Evolutionary conservation across 1,140 invertebrate species (phyloP).

Genomic region (Euura lappo): DNA sequence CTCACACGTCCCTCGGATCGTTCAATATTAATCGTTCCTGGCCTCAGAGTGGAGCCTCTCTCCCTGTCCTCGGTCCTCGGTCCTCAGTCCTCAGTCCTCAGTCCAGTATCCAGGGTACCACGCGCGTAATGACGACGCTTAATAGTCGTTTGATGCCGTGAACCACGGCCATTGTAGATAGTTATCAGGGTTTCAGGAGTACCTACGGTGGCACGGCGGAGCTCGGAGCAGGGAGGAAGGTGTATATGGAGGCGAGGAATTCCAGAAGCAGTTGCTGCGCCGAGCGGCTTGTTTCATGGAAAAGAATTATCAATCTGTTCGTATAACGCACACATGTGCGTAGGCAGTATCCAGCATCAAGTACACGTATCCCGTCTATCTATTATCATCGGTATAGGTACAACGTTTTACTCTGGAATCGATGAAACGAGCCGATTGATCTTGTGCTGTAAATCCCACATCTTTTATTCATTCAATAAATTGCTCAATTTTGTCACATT

Average conservation of each 20-base stretch:
- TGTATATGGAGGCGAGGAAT: not conserved
- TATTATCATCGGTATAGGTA: too few species aligned
- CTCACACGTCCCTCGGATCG: not conserved
- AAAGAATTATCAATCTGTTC: not conserved
- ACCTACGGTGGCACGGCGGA: not conserved
- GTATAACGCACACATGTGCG: not conserved
- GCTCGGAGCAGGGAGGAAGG: not conserved
- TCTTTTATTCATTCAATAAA: too few species aligned
- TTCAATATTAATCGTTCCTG: conserved; percentile 5
- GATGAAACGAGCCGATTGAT: not conserved
- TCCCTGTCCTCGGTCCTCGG: not conserved
- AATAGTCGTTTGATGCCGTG: conserved; percentile 1
- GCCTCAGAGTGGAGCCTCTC: not conserved
- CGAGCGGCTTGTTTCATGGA: not conserved
- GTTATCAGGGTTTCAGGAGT: conserved; percentile 4
- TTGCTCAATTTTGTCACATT: too few species aligned
- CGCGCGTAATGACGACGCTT: conserved; percentile 6
- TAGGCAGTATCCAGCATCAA: not conserved
- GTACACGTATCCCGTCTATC: not conserved
- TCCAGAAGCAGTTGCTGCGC: not conserved
- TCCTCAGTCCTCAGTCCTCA: not conserved
- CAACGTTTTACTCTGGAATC: too few species aligned
- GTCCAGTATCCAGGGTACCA: not conserved
- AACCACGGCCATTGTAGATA: conserved; percentile 4
- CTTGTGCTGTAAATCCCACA: not conserved